Evolutionary conservation across 92 coral and sea anemone genomes (phyloP).

Genomic region (Porites evermanni): DNA sequence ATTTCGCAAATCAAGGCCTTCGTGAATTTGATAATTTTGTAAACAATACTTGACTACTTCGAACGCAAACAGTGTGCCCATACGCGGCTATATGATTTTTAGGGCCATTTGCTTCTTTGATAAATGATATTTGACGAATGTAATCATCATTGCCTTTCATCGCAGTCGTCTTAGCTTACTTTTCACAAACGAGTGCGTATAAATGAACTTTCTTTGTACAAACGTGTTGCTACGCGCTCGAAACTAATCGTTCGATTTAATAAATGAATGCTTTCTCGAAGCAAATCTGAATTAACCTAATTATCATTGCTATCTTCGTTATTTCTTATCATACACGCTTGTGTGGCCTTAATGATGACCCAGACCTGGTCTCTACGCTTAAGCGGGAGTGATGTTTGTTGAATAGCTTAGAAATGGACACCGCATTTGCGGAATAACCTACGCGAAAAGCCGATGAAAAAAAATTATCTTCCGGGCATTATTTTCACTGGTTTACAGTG

Average conservation of each 20-base stretch:
- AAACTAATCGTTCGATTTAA: background rate
- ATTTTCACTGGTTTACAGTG: background rate
- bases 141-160: constrained; percentile 16
- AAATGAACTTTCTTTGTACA: background rate
- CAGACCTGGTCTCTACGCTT: background rate
- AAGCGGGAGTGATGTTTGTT: background rate
- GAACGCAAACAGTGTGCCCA: constrained; percentile 55
- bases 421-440: background rate
- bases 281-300: constrained; percentile 27
- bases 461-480: background rate
- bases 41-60: constrained; percentile 53
- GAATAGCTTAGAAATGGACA: constrained; percentile 18
- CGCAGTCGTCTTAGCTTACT: background rate
- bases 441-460: background rate
- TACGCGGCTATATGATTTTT: constrained; percentile 27
- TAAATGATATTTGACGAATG: constrained; percentile 31
- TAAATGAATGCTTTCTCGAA: background rate
- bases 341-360: constrained; percentile 9
- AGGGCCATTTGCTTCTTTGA: constrained; percentile 7
- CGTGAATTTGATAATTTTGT: constrained; percentile 34
- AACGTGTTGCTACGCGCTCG: constrained; percentile 20
- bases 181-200: too few relatives aligned
- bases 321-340: background rate
- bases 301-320: constrained; percentile 1
- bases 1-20: background rate